phyloP scores from a whole-genome alignment of 2,113 vertebrate genomes.

The Sialia sialis region DNA sequence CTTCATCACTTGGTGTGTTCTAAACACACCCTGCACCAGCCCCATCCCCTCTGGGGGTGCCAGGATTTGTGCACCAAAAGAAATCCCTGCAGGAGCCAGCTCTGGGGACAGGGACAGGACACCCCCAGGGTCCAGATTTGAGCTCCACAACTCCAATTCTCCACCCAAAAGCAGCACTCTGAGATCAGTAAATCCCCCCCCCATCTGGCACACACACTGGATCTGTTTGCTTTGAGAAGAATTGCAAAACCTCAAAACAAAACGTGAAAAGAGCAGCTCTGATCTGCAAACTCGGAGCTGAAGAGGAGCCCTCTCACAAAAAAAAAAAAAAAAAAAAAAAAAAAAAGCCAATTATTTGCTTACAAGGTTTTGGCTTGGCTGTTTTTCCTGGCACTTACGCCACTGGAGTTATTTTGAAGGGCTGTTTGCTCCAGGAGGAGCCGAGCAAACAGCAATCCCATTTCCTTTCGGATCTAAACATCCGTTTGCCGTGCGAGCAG shows the following conservation, averaged over 20 bases:
- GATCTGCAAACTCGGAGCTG: not conserved
- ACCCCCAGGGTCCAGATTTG: rapidly evolving
- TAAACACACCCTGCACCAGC: not conserved
- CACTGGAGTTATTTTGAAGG: slow-evolving; percentile 35
- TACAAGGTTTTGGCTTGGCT: not conserved
- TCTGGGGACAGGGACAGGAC: not conserved
- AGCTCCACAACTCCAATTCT: not conserved
- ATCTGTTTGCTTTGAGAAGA: not conserved
- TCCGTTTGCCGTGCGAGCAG: slow-evolving; percentile 19
- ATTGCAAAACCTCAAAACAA: not conserved
- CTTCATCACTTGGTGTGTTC: not conserved
- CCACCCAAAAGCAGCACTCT: not conserved
- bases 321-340: not conserved
- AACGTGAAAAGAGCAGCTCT: not conserved
- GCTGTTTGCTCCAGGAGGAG: slow-evolving; percentile 49
- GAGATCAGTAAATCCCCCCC: not conserved
- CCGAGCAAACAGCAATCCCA: slow-evolving; percentile 30
- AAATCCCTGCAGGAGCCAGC: not conserved
- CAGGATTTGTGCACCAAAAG: not conserved
- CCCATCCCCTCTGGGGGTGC: rapidly evolving
- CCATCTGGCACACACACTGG: rapidly evolving
- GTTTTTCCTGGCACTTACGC: slow-evolving; percentile 45
- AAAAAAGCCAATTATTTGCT: slow-evolving; percentile 25
- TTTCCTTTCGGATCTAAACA: slow-evolving; percentile 66
- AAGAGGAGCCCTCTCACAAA: not conserved